Base-by-base conservation (phyloP, 2,888 invertebrate genomes). In the Cistogaster globosa region DNA sequence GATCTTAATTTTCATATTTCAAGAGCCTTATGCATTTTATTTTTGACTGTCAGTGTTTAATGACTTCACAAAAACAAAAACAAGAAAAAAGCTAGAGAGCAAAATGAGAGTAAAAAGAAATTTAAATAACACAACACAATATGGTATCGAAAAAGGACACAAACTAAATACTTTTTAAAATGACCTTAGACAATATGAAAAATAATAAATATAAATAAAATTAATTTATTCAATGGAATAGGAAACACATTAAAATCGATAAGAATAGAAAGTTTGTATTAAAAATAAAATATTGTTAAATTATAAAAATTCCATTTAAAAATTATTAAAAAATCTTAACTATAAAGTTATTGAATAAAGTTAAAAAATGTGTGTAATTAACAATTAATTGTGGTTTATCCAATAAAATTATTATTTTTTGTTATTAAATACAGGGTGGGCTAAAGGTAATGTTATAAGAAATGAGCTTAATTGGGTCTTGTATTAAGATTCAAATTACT, bases 111-210 rank as follows among this genome's bases (percentile, higher is more conserved):
- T 14, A 51, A 78, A 78, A 68, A 51, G 38, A 63, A 68, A 74
- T 62, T 55, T 69, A 78, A 74, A 78, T 65, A 75, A 79, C 26
- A 71, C 60, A 51, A 57, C 38, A 80, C 75, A 84, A 84, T 80
- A 71, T 84, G 79, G 67, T 84, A 71, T 71, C 75, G 53, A 79
- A 84, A 80, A 84, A 80, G 79, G 65, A 65, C 79, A 58, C 75
- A 32, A 72, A 55, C 36, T 78, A 71, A 84, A 68, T 65, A 67
- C 14, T 53, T 67, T 76, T 60, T 36, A 45, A 77, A 72, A 68
- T 81, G 80, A 77, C 84, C 84, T 80, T 53, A 80, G 69, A 65
- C 75, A 71, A 65, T 42, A 65, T n/a, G 9, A 55, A 65, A 32
- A 72, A 55, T 12, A 38, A 53, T 42, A 67, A 5, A 48, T 57